Percentiles rank a stretch among this genome's conserved stretches.
phyloP scores from a whole-genome alignment of 1,140 invertebrate genomes.

The Plutomurus gul region DNA sequence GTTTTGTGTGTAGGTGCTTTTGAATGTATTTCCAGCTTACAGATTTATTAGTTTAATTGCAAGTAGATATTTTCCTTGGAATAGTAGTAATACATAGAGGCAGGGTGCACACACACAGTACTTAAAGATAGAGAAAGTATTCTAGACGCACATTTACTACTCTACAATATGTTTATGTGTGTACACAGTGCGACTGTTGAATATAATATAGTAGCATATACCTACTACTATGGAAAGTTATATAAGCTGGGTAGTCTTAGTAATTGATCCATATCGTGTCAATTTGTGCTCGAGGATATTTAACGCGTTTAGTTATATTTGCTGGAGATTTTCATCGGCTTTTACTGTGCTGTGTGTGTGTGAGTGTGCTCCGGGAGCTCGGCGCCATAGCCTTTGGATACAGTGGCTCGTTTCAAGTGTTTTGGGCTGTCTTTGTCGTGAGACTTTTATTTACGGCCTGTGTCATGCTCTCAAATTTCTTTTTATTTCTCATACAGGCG shows the following conservation, averaged over 20 bases:
- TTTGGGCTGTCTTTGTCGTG: not conserved
- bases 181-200: too few species aligned
- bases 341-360: not conserved
- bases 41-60: too few species aligned
- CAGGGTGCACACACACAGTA: too few species aligned
- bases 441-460: constrained; percentile 13
- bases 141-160: too few species aligned
- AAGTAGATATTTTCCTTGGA: too few species aligned
- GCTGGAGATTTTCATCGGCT: constrained; percentile 21
- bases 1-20: too few species aligned
- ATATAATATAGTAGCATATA: too few species aligned
- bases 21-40: too few species aligned
- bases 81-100: too few species aligned
- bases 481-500: not conserved
- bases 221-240: too few species aligned
- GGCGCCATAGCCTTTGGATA: not conserved
- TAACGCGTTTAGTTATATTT: constrained; percentile 8
- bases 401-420: not conserved
- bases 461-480: constrained; percentile 13
- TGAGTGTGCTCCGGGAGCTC: not conserved
- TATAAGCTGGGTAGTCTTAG: not conserved
- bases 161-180: too few species aligned
- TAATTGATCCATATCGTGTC: constrained; percentile 29
- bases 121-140: too few species aligned
- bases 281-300: constrained; percentile 20